phyloP scores from a whole-genome alignment of 2,888 invertebrate genomes.

The Chorisops tibialis region DNA sequence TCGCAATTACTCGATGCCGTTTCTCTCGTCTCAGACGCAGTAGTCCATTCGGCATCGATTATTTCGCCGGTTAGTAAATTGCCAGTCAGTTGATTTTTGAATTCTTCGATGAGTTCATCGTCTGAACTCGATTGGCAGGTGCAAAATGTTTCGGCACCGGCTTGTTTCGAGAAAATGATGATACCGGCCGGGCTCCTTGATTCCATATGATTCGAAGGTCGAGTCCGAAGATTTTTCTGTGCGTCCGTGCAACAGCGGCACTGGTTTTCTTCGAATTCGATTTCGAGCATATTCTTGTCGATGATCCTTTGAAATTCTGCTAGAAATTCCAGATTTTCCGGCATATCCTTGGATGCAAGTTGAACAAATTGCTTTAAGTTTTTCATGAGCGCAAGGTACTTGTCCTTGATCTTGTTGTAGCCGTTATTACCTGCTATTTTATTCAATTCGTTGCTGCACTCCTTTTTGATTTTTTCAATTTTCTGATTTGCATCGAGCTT shows the following conservation, averaged over 20 bases:
- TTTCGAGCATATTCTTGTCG: not conserved
- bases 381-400: not conserved
- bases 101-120: not conserved
- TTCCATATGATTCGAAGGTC: not conserved
- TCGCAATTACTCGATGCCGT: not conserved
- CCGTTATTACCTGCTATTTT: not conserved
- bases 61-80: not conserved
- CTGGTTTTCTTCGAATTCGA: constrained; percentile 1
- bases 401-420: not conserved
- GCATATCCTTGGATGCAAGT: not conserved
- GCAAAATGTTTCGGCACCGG: constrained; percentile 2
- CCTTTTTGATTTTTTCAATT: constrained; percentile 6
- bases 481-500: constrained; percentile 23
- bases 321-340: not conserved
- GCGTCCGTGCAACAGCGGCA: not conserved
- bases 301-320: not conserved
- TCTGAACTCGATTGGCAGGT: not conserved
- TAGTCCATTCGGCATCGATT: not conserved
- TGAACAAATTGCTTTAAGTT: not conserved
- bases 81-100: not conserved
- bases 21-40: not conserved
- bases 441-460: constrained; percentile 11
- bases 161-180: not conserved
- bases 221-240: not conserved
- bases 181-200: not conserved